Percentiles rank a stretch among this genome's conserved stretches.
These are phyloP conservation scores for Drosophila ogumai DNA, from an alignment of 1,140 invertebrate genomes.

Conservation along the genomic window DNA sequence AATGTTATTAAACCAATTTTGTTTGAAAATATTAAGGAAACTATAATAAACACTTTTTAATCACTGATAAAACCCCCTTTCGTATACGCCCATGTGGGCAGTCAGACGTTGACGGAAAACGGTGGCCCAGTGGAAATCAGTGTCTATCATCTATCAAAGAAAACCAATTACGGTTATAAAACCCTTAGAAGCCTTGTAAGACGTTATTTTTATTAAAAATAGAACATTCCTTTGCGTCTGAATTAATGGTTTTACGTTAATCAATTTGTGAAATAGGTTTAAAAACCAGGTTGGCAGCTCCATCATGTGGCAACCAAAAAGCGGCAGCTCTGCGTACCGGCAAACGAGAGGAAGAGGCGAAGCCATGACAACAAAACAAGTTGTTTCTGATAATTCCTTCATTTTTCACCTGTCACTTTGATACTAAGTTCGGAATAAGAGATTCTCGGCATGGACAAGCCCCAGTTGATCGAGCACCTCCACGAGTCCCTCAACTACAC, in stretches of 20 bases:
- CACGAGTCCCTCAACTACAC: slow-evolving; percentile 94
- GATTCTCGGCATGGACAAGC: slow-evolving; percentile 88
- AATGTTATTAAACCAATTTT: background rate
- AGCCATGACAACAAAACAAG: slow-evolving; percentile 62
- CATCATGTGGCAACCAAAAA: background rate
- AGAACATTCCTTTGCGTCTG: accelerated
- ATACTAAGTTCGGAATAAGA: slow-evolving; percentile 4
- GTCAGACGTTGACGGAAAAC: background rate
- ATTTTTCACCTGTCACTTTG: slow-evolving; percentile 21
- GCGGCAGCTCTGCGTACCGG: background rate
- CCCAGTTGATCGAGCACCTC: slow-evolving; percentile 95
- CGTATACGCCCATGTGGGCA: background rate
- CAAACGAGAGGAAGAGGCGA: slow-evolving; percentile 5
- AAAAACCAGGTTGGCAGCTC: background rate
- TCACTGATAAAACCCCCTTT: background rate
- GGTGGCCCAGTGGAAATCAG: background rate
- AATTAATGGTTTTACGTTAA: background rate
- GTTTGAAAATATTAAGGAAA: background rate
- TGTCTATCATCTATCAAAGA: no score
- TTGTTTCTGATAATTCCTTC: slow-evolving; percentile 45
- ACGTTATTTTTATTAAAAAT: background rate
- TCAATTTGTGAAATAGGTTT: no score
- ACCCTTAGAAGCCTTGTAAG: accelerated
- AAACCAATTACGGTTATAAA: background rate
- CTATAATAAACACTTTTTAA: no score